phyloP scores from a whole-genome alignment of 2,888 invertebrate genomes.

The Lacanobia oleracea region DNA sequence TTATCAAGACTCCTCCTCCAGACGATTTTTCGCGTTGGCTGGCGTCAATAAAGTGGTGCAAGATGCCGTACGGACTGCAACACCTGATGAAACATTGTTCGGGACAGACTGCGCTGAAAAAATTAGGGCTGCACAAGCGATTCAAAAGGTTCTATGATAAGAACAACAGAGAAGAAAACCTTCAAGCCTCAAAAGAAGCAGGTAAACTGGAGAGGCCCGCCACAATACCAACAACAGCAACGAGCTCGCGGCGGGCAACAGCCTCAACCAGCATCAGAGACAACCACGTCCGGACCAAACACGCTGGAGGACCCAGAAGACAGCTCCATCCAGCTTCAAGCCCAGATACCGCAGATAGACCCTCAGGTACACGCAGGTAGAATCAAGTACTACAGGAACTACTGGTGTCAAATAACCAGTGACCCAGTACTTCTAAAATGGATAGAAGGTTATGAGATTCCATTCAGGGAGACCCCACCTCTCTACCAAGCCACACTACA shows the following conservation, averaged over 20 bases:
- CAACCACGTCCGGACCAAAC: conserved; percentile 7
- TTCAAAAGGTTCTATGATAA: not conserved
- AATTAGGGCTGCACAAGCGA: conserved; percentile 1
- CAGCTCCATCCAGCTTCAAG: conserved; percentile 9
- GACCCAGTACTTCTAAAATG: conserved; percentile 11
- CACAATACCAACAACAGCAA: conserved; percentile 15
- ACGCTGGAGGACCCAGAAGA: conserved; percentile 11
- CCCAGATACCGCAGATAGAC: conserved; percentile 5
- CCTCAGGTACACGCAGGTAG: conserved; percentile 18
- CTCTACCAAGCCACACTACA: not conserved
- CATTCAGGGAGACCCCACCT: conserved; percentile 11
- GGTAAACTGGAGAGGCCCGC: conserved; percentile 16
- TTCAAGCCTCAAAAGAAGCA: not conserved
- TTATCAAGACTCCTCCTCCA: not conserved
- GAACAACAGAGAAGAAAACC: not conserved
- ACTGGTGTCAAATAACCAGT: conserved; percentile 12
- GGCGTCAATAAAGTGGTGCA: not conserved
- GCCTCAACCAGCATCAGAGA: not conserved
- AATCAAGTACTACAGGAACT: not conserved
- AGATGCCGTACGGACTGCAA: not conserved
- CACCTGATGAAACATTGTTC: conserved; percentile 5
- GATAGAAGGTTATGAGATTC: conserved; percentile 8
- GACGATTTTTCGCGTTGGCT: conserved; percentile 5
- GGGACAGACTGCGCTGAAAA: conserved; percentile 7
- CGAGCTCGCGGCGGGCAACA: conserved; percentile 9